Conservation (phyloP, 2,888 invertebrate genomes). For the Tipula helvola region DNA sequence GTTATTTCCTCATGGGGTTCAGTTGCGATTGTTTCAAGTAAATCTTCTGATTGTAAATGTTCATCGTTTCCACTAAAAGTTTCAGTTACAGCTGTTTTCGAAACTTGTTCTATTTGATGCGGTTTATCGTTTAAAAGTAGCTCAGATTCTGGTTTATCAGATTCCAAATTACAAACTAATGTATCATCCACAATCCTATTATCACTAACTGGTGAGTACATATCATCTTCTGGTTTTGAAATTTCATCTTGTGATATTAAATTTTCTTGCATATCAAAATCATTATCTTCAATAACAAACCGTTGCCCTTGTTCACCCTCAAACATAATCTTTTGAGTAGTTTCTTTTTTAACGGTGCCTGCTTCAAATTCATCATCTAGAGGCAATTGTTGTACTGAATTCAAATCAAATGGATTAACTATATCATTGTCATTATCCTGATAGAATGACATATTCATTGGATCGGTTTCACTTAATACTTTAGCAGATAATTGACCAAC, state of each 20-base stretch:
- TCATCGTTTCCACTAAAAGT: neutral
- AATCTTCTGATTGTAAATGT: neutral
- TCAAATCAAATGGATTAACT: conserved; percentile 19
- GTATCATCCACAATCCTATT: conserved; percentile 5
- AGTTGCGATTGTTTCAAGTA: neutral
- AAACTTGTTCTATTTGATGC: neutral
- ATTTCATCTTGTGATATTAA: conserved; percentile 6
- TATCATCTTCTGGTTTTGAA: conserved; percentile 12
- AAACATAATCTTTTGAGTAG: neutral
- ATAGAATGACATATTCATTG: conserved; percentile 15
- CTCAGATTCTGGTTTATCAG: conserved; percentile 12
- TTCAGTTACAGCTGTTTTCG: neutral
- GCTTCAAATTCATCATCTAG: conserved; percentile 11
- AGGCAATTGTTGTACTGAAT: conserved; percentile 31
- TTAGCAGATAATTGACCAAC: neutral
- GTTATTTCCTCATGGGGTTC: neutral
- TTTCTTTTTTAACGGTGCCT: neutral
- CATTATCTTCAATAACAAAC: conserved; percentile 7
- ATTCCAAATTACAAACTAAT: neutral
- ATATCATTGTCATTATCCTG: conserved; percentile 18
- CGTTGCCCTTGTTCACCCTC: neutral
- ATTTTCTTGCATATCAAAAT: conserved; percentile 11
- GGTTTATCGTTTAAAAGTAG: neutral
- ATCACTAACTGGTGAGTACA: conserved; percentile 11
- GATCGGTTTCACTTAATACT: conserved; percentile 15